phyloP scores from a whole-genome alignment of 2,888 invertebrate species.

The Anthoptus insignis region DNA sequence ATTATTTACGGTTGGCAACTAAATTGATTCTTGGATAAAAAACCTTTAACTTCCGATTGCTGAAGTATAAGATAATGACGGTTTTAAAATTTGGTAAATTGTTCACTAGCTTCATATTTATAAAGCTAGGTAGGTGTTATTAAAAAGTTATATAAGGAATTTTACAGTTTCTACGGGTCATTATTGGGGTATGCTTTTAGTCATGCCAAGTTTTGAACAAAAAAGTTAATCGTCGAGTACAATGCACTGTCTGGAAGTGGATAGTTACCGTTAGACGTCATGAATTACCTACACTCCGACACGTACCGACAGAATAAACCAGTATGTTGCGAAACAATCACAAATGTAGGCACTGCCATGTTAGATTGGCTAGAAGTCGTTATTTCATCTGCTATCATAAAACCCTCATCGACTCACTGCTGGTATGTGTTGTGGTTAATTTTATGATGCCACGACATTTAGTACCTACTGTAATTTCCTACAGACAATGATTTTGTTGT shows the following conservation, averaged over 20 bases:
- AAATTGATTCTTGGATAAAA: too few relatives aligned
- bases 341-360: not conserved
- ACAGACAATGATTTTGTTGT: not conserved
- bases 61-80: too few relatives aligned
- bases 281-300: not conserved
- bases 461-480: not conserved
- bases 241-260: not conserved
- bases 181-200: too few relatives aligned
- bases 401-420: not conserved
- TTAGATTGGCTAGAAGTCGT: not conserved
- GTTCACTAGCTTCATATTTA: too few relatives aligned
- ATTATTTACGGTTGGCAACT: too few relatives aligned
- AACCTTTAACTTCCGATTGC: too few relatives aligned
- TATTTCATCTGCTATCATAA: not conserved
- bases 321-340: not conserved
- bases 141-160: too few relatives aligned
- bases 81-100: too few relatives aligned
- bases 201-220: too few relatives aligned
- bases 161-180: not conserved
- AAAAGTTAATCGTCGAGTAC: slow-evolving; percentile 5
- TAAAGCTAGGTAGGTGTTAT: too few relatives aligned
- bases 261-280: not conserved
- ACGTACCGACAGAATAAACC: too few relatives aligned
- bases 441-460: not conserved
- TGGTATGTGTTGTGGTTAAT: not conserved